phyloP scores from a whole-genome alignment of 1,140 invertebrate genomes.

The Diachasma alloeum region DNA sequence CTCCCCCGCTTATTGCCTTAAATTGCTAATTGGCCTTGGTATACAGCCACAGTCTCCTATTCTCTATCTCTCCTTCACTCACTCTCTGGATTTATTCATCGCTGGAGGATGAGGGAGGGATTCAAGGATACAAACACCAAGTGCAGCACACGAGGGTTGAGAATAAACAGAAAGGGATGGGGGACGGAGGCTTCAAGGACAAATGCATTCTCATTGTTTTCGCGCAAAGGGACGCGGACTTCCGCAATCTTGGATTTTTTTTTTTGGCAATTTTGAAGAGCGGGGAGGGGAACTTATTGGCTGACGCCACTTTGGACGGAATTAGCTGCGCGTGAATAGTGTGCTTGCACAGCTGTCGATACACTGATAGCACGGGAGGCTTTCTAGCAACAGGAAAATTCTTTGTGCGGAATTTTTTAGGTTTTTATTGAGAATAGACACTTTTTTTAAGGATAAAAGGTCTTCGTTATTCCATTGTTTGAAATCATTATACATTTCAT shows the following conservation, averaged over 20 bases:
- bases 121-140: not conserved
- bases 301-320: not conserved
- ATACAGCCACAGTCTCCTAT: conserved; percentile 5
- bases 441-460: not conserved
- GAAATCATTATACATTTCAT: no score
- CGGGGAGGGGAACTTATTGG: not conserved
- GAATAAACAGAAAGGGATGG: conserved; percentile 21
- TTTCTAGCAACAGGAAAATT: not conserved
- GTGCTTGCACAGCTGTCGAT: conserved; percentile 18
- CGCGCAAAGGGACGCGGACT: conserved; percentile 8
- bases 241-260: conserved; percentile 11
- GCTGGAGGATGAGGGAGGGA: not conserved
- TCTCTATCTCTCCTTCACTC: conserved; percentile 9
- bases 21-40: conserved; percentile 59
- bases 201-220: conserved; percentile 44
- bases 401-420: not conserved
- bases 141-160: not conserved
- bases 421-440: not conserved
- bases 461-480: no score
- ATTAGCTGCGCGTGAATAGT: not conserved
- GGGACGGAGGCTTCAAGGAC: conserved; percentile 13
- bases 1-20: conserved; percentile 52
- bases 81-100: not conserved
- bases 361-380: not conserved
- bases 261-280: not conserved